phyloP scores from a whole-genome alignment of 2,113 vertebrate species.

The Oreochromis spilurus region DNA sequence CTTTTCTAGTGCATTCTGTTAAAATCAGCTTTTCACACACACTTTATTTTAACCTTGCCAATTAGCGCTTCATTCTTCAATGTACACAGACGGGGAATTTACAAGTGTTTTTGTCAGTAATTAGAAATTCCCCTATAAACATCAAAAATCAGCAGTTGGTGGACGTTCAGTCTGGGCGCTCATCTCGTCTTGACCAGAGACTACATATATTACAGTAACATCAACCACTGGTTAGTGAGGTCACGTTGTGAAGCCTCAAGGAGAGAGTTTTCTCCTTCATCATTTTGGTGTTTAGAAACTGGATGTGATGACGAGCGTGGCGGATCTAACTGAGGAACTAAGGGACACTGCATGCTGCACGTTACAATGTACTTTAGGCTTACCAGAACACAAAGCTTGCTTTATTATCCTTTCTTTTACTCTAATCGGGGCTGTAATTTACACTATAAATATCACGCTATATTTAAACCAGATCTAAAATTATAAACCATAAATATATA shows the following conservation, averaged over 20 bases:
- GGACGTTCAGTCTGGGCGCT: background rate
- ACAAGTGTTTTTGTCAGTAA: background rate
- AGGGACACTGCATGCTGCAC: background rate
- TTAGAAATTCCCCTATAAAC: background rate
- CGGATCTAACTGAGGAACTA: background rate
- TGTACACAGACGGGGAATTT: background rate
- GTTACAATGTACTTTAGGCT: background rate
- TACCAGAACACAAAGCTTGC: background rate
- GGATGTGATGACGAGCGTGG: background rate
- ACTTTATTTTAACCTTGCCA: background rate
- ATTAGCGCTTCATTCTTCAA: background rate
- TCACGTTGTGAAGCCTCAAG: background rate
- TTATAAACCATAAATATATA: background rate
- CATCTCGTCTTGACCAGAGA: background rate
- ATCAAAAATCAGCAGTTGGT: background rate
- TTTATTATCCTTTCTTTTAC: background rate
- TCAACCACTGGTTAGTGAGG: background rate
- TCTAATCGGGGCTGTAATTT: background rate
- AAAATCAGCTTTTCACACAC: background rate
- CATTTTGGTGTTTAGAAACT: background rate
- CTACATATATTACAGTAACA: background rate
- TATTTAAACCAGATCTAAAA: background rate
- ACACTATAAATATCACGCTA: background rate
- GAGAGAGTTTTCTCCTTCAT: background rate
- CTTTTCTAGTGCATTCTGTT: background rate